Evolutionary conservation across 1,140 invertebrate genomes (phyloP).

Genomic region (Tenebrio molitor): DNA sequence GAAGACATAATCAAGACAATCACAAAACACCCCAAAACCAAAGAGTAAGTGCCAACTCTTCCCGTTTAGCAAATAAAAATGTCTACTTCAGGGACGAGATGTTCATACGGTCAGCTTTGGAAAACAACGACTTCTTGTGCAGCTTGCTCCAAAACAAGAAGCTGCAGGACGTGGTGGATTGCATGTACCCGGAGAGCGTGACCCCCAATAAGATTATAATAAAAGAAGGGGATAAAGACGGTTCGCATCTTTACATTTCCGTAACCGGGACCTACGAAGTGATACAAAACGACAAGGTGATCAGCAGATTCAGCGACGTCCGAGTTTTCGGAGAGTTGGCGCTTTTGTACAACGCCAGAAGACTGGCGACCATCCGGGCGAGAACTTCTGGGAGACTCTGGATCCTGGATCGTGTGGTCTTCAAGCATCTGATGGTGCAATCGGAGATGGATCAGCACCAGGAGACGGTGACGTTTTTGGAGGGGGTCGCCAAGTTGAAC

Average conservation of each 20-base stretch:
- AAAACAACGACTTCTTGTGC: constrained; percentile 22
- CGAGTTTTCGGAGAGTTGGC: constrained; percentile 95
- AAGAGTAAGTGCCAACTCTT: constrained; percentile 35
- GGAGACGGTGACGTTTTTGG: constrained; percentile 86
- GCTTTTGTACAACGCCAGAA: constrained; percentile 92
- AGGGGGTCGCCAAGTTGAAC: constrained; percentile 86
- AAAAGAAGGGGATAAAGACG: constrained; percentile 52
- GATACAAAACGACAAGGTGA: constrained; percentile 80
- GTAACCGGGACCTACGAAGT: constrained; percentile 90
- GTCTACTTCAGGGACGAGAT: constrained; percentile 14
- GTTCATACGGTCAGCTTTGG: constrained; percentile 11
- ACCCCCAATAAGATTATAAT: constrained; percentile 14
- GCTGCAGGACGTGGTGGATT: constrained; percentile 7
- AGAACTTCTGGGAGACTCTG: constrained; percentile 87
- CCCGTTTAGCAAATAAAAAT: background rate
- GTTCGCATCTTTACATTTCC: constrained; percentile 85
- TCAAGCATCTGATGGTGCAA: constrained; percentile 90
- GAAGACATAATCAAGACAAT: constrained; percentile 23
- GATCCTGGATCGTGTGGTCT: constrained; percentile 87
- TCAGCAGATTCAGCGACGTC: constrained; percentile 85
- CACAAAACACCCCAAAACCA: constrained; percentile 20
- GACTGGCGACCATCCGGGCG: constrained; percentile 88
- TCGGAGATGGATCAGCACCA: constrained; percentile 84
- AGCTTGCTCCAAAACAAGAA: constrained; percentile 13
- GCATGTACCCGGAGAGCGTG: constrained; percentile 8